phyloP scores from a whole-genome alignment of 2,797 vertebrate species.

The Eulemur rubriventer region DNA sequence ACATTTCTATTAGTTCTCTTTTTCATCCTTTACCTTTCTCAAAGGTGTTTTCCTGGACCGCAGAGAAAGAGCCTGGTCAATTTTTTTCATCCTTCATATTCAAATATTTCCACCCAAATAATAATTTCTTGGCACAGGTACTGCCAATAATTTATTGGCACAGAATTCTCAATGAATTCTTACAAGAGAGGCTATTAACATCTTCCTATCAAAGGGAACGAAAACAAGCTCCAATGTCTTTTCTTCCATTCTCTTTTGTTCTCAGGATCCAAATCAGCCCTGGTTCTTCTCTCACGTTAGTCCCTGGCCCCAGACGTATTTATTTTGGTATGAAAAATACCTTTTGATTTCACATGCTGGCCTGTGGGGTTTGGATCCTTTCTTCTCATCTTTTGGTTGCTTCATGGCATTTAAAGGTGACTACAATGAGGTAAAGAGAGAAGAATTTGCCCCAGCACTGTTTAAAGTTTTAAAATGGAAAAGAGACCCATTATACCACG shows the following conservation, averaged over 20 bases:
- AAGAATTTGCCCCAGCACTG: slow-evolving; percentile 51
- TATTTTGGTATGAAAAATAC: not conserved
- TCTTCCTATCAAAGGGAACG: not conserved
- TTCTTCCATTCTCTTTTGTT: not conserved
- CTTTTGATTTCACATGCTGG: slow-evolving; percentile 22
- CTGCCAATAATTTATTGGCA: not conserved
- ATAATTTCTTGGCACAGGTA: not conserved
- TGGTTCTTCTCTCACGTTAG: not conserved
- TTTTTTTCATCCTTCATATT: not conserved
- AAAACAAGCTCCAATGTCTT: not conserved
- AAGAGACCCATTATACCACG: not conserved
- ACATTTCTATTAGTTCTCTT: not conserved
- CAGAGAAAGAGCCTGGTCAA: not conserved
- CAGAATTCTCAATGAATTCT: slow-evolving; percentile 16
- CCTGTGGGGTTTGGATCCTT: not conserved
- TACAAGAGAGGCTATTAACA: not conserved
- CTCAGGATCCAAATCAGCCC: not conserved
- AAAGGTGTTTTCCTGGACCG: not conserved
- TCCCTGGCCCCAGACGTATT: not conserved
- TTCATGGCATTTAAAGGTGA: not conserved
- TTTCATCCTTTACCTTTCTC: slow-evolving; percentile 11
- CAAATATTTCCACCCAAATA: not conserved
- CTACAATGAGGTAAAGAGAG: not conserved
- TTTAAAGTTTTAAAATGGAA: slow-evolving; percentile 50
- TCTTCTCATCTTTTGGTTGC: not conserved